Percentiles rank a stretch among this genome's conserved stretches.
Conservation (phyloP, 2,888 invertebrate species). For the Podabrus alpinus region DNA sequence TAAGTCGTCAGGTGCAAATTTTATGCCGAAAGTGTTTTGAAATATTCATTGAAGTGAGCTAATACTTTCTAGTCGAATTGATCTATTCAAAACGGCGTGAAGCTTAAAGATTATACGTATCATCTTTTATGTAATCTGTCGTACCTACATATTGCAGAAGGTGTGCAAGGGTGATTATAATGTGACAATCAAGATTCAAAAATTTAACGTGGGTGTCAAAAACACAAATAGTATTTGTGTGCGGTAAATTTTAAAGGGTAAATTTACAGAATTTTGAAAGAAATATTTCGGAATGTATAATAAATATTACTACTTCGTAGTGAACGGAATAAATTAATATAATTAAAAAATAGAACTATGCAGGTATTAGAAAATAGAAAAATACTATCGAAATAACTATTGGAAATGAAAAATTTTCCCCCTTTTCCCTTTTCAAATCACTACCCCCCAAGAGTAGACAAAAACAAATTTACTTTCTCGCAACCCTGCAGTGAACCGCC, state of each 20-base stretch:
- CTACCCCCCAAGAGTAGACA: too few relatives aligned
- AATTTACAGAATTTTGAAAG: neutral
- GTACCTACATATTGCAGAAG: constrained; percentile 1
- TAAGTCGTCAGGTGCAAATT: constrained; percentile 23
- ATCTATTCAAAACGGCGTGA: constrained; percentile 15
- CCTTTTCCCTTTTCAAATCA: too few relatives aligned
- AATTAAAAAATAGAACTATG: too few relatives aligned
- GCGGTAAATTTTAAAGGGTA: neutral
- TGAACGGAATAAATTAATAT: too few relatives aligned
- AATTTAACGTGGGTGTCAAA: neutral
- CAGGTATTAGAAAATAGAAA: too few relatives aligned
- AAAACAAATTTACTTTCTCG: too few relatives aligned
- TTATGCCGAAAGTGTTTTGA: constrained; percentile 13
- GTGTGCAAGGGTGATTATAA: constrained; percentile 16
- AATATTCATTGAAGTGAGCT: constrained; percentile 10
- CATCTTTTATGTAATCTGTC: constrained; percentile 18
- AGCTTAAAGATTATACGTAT: constrained; percentile 20
- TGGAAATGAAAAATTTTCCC: too few relatives aligned
- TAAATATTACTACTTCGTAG: too few relatives aligned
- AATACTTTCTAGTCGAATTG: constrained; percentile 15
- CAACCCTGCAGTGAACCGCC: too few relatives aligned
- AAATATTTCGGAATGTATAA: too few relatives aligned
- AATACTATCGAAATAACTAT: too few relatives aligned
- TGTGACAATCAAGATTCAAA: neutral
- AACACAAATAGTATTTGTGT: neutral